These are phyloP conservation scores for Myrmophylax atrothorax DNA, from an alignment of 2,113 vertebrate species.

Conservation along the genomic window DNA sequence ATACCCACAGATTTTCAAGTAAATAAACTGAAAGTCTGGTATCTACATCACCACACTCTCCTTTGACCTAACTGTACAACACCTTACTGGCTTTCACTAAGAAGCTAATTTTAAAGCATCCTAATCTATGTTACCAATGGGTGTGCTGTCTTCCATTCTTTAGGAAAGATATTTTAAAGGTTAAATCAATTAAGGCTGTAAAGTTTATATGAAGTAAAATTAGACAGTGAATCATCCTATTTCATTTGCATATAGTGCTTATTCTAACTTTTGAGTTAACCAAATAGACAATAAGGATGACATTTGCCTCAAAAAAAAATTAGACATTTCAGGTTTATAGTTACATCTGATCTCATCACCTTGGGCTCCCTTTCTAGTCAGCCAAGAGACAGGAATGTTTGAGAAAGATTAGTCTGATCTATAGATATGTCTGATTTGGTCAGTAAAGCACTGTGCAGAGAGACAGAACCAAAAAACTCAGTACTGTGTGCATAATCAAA, in stretches of 20 bases:
- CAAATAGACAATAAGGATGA: background rate
- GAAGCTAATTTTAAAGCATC: background rate
- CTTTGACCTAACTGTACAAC: background rate
- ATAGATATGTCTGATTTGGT: background rate
- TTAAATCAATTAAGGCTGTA: slow-evolving; percentile 20
- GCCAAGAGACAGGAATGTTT: background rate
- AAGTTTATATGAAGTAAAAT: slow-evolving; percentile 6
- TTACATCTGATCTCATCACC: background rate
- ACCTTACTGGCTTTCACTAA: background rate
- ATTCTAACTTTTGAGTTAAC: background rate
- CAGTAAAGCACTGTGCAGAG: background rate
- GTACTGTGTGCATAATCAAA: background rate
- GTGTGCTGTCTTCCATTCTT: background rate
- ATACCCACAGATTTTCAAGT: background rate
- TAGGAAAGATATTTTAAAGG: background rate
- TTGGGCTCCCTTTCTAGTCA: background rate
- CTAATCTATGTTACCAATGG: background rate
- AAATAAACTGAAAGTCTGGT: background rate
- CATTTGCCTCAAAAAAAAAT: background rate
- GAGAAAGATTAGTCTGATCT: background rate
- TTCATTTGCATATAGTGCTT: background rate
- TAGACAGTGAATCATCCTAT: slow-evolving; percentile 18
- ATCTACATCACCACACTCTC: background rate
- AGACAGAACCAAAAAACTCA: background rate
- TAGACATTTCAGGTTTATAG: background rate